These are phyloP conservation scores for Percina caprodes DNA, from an alignment of 2,113 vertebrate genomes.

Conservation along the genomic window DNA sequence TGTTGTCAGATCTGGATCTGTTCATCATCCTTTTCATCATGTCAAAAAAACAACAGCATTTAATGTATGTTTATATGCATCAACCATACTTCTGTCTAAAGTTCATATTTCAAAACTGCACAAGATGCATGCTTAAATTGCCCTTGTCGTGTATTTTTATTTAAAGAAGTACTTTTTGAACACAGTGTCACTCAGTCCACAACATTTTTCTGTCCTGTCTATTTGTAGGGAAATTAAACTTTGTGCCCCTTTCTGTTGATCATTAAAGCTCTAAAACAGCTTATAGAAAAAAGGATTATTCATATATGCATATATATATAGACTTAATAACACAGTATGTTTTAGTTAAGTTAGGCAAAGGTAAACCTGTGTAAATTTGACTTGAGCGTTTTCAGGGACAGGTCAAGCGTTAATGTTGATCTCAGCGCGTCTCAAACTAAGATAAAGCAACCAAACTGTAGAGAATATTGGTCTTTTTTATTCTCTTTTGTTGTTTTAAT, in stretches of 20 bases:
- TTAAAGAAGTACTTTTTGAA: background rate
- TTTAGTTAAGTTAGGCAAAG: background rate
- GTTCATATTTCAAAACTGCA: background rate
- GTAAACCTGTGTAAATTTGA: background rate
- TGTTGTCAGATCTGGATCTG: background rate
- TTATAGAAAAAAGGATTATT: background rate
- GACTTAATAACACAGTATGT: background rate
- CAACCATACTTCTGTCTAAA: background rate
- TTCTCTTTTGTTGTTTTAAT: background rate
- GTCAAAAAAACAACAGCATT: background rate
- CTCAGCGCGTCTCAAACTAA: background rate
- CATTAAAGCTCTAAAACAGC: background rate
- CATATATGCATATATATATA: background rate
- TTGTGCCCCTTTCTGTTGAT: background rate
- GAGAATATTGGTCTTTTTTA: background rate
- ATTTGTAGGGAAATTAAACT: background rate
- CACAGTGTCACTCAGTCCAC: background rate
- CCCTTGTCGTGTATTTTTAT: background rate
- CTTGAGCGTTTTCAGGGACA: background rate
- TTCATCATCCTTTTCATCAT: background rate
- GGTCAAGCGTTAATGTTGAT: background rate
- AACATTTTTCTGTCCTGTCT: background rate
- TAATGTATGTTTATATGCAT: background rate
- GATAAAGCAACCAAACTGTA: background rate
- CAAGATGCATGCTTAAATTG: background rate